Conservation (phyloP, 2,888 invertebrate genomes). For the Myathropa florea region DNA sequence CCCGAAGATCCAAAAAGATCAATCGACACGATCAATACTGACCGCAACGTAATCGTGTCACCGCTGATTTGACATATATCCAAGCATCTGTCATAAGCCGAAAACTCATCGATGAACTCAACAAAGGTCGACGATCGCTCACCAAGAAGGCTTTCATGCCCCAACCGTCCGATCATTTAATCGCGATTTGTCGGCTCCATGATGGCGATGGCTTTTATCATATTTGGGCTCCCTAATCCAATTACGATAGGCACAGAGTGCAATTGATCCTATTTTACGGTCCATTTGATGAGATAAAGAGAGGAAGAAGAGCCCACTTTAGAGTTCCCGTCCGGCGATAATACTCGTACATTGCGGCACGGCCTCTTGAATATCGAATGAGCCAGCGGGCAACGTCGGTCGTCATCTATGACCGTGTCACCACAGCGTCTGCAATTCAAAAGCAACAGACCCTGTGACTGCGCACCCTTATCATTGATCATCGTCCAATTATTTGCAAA, state of each 20-base stretch:
- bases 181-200: conserved; percentile 56
- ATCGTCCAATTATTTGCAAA: conserved; percentile 80
- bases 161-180: conserved; percentile 37
- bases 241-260: conserved; percentile 64
- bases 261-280: conserved; percentile 70
- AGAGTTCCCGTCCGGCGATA: conserved; percentile 6
- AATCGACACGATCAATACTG: conserved; percentile 53
- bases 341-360: conserved; percentile 21
- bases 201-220: conserved; percentile 24
- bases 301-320: conserved; percentile 4
- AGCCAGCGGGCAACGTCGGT: conserved; percentile 8
- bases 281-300: conserved; percentile 66
- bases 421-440: background rate
- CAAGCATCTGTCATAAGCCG: conserved; percentile 68
- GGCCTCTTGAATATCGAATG: conserved; percentile 61
- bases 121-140: conserved; percentile 53
- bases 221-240: conserved; percentile 59
- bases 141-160: background rate
- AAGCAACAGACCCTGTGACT: background rate
- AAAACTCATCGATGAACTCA: conserved; percentile 18
- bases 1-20: conserved; percentile 43
- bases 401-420: conserved; percentile 52
- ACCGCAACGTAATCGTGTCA: conserved; percentile 57
- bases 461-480: conserved; percentile 63
- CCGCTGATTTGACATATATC: conserved; percentile 67